phyloP scores from a whole-genome alignment of 2,113 vertebrate species.

The Perognathus longimembris region DNA sequence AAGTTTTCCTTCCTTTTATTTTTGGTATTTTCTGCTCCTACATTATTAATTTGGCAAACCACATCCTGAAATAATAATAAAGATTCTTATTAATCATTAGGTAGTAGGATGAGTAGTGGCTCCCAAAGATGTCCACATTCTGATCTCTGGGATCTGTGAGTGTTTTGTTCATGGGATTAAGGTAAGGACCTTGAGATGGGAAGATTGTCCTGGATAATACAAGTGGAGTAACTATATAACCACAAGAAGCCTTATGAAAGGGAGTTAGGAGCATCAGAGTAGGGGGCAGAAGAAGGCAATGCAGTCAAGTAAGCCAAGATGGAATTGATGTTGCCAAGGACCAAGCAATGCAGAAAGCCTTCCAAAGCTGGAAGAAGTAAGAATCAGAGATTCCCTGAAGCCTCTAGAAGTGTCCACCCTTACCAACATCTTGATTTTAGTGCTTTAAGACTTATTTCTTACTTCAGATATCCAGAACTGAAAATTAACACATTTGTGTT shows the following conservation, averaged over 20 bases:
- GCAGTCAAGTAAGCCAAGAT: background rate
- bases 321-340: background rate
- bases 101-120: background rate
- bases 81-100: background rate
- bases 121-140: background rate
- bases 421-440: background rate
- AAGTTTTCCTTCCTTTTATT: slow-evolving; percentile 10
- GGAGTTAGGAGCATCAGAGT: background rate
- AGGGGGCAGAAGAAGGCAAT: background rate
- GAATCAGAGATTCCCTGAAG: background rate
- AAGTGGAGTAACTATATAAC: background rate
- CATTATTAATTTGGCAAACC: slow-evolving; percentile 32
- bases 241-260: background rate
- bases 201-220: background rate
- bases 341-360: background rate
- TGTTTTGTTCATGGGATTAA: background rate
- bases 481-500: background rate
- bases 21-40: slow-evolving; percentile 9
- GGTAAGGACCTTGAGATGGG: background rate
- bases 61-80: slow-evolving; percentile 9
- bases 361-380: background rate
- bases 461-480: background rate
- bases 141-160: background rate
- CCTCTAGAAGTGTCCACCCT: background rate
- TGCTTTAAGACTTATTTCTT: background rate